phyloP scores from a whole-genome alignment of 1,140 invertebrate genomes.

The Drosophila parvula region DNA sequence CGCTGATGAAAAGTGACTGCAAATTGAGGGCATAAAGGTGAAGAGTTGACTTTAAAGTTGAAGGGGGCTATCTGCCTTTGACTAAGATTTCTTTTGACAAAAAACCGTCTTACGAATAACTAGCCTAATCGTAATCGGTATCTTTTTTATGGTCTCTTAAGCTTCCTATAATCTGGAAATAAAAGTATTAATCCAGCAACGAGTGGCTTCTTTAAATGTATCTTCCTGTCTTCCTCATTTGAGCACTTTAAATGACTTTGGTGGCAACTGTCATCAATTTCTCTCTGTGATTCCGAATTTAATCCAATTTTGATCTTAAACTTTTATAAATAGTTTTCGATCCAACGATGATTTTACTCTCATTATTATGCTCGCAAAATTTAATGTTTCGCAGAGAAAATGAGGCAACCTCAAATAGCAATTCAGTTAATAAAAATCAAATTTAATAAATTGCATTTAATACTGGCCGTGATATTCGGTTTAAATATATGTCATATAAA shows the following conservation, averaged over 20 bases:
- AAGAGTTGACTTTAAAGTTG: constrained; percentile 62
- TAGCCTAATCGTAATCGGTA: not conserved
- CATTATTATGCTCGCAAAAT: constrained; percentile 14
- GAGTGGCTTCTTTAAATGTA: not conserved
- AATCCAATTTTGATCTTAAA: not conserved
- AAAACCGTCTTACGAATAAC: constrained; percentile 16
- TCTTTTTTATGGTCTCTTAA: not conserved
- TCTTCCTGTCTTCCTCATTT: not conserved
- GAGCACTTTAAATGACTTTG: not conserved
- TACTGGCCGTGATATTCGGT: constrained; percentile 44
- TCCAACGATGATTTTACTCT: not conserved
- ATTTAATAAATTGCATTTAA: constrained; percentile 75
- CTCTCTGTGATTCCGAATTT: not conserved
- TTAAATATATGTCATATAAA: constrained; percentile 42
- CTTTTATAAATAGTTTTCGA: not conserved
- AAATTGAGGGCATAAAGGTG: constrained; percentile 58
- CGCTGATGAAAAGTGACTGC: constrained; percentile 49
- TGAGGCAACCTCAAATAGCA: constrained; percentile 34
- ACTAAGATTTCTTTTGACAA: constrained; percentile 56
- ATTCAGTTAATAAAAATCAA: constrained; percentile 72
- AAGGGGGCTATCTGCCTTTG: constrained; percentile 34
- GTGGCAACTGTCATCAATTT: not conserved
- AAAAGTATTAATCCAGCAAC: not conserved
- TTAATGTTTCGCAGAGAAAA: constrained; percentile 40
- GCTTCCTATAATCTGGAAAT: not conserved